Conservation (phyloP, 2,797 vertebrate species). For the Tragopan temminckii region DNA sequence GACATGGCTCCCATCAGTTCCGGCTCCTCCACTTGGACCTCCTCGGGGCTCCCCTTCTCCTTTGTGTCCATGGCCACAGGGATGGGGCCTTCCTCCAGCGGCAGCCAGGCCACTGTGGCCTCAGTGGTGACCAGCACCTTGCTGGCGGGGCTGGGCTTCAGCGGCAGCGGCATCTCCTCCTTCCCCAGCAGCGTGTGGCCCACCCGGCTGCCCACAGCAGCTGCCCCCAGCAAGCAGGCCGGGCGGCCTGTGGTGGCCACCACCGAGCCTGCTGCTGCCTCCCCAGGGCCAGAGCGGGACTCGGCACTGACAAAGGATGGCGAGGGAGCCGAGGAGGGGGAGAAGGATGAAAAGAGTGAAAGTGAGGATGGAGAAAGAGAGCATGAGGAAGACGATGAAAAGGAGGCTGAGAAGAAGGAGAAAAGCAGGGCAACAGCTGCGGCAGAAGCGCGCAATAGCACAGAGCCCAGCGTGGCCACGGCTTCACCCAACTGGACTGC, state of each 20-base stretch:
- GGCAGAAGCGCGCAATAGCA: slow-evolving; percentile 20
- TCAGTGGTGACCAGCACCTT: slow-evolving; percentile 96
- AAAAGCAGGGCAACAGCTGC: slow-evolving; percentile 67
- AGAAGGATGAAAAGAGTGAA: slow-evolving; percentile 84
- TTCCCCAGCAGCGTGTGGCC: slow-evolving; percentile 96
- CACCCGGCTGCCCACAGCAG: slow-evolving; percentile 80
- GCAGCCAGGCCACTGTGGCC: slow-evolving; percentile 94
- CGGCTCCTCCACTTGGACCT: slow-evolving; percentile 97
- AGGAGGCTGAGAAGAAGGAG: slow-evolving; percentile 84
- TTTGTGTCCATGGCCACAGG: slow-evolving; percentile 98
- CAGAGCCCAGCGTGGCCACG: slow-evolving; percentile 31
- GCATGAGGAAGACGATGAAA: slow-evolving; percentile 86
- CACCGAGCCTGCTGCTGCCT: slow-evolving; percentile 79
- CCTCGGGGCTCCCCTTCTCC: slow-evolving; percentile 95
- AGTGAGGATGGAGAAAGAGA: slow-evolving; percentile 86
- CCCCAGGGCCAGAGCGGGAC: slow-evolving; percentile 82
- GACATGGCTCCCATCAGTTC: slow-evolving; percentile 99
- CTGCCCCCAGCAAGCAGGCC: slow-evolving; percentile 79
- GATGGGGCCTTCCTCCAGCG: slow-evolving; percentile 94
- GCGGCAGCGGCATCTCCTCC: slow-evolving; percentile 92
- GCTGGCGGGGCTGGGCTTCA: slow-evolving; percentile 93
- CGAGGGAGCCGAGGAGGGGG: slow-evolving; percentile 82
- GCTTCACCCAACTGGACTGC: slow-evolving; percentile 74
- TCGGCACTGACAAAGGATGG: slow-evolving; percentile 73
- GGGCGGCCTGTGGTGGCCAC: slow-evolving; percentile 80